Conservation (phyloP, 2,797 vertebrate species). For the Hydrocynus forskahlii region DNA sequence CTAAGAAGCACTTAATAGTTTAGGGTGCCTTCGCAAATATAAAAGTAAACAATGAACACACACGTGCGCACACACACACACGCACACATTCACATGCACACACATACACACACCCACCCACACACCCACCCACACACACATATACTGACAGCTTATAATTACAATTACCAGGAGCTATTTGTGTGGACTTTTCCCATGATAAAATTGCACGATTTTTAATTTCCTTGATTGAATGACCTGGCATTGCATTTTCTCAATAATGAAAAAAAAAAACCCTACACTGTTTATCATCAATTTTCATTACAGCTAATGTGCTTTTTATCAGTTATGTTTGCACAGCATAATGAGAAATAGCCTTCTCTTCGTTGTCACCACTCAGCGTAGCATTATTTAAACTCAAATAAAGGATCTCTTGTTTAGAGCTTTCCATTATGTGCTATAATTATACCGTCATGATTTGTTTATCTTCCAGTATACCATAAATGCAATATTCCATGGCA, state of each 20-base stretch:
- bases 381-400: not conserved
- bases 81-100: not conserved
- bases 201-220: conserved; percentile 8
- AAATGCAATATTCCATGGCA: not conserved
- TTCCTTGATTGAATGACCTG: conserved; percentile 33
- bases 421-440: not conserved
- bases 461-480: not conserved
- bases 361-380: not conserved
- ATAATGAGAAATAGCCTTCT: conserved; percentile 3
- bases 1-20: conserved; percentile 34
- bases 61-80: not conserved
- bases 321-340: conserved; percentile 10
- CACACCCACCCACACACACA: not conserved
- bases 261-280: conserved; percentile 21
- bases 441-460: not conserved
- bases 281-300: conserved; percentile 27
- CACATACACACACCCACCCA: not conserved
- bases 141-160: conserved; percentile 28
- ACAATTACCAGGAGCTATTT: conserved; percentile 24
- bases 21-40: conserved; percentile 29
- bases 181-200: conserved; percentile 10
- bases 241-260: not conserved
- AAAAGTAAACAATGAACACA: conserved; percentile 30
- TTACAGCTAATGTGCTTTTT: conserved; percentile 11
- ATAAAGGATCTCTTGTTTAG: not conserved